These are phyloP conservation scores for Coelopa pilipes DNA, from an alignment of 2,888 invertebrate species.

Conservation along the genomic window DNA sequence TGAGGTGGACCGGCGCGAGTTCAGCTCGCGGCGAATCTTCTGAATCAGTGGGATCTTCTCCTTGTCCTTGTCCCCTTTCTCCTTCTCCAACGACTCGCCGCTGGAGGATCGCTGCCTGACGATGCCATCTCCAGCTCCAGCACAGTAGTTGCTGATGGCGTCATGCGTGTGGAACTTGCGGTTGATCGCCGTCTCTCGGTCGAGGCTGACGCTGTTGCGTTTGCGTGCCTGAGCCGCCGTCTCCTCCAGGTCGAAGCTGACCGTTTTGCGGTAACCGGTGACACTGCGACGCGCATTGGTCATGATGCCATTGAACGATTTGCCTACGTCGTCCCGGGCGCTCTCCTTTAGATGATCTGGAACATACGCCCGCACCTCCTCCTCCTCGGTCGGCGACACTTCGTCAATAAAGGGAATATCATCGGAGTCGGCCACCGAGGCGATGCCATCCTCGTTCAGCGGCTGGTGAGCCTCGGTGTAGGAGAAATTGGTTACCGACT, in stretches of 20 bases:
- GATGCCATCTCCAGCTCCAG: slow-evolving; percentile 33
- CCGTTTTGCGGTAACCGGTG: slow-evolving; percentile 62
- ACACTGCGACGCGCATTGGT: slow-evolving; percentile 47
- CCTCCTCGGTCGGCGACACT: slow-evolving; percentile 60
- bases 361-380: slow-evolving; percentile 46
- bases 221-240: slow-evolving; percentile 41
- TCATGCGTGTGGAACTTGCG: slow-evolving; percentile 62
- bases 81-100: slow-evolving; percentile 52
- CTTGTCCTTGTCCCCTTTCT: slow-evolving; percentile 45
- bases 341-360: slow-evolving; percentile 14
- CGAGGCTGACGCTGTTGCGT: slow-evolving; percentile 37
- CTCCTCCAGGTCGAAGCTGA: slow-evolving; percentile 64
- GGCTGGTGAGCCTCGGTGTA: slow-evolving; percentile 64
- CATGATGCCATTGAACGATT: slow-evolving; percentile 46
- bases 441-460: slow-evolving; percentile 64
- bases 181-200: slow-evolving; percentile 46
- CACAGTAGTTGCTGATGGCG: slow-evolving; percentile 57
- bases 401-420: slow-evolving; percentile 68
- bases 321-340: background rate
- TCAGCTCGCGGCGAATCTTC: slow-evolving; percentile 58
- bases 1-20: slow-evolving; percentile 57
- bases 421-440: slow-evolving; percentile 62
- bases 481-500: slow-evolving; percentile 58
- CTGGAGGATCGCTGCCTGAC: slow-evolving; percentile 48
- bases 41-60: slow-evolving; percentile 58